Evolutionary conservation across 1,140 invertebrate genomes (phyloP).

Genomic region (Cyclina sinensis): DNA sequence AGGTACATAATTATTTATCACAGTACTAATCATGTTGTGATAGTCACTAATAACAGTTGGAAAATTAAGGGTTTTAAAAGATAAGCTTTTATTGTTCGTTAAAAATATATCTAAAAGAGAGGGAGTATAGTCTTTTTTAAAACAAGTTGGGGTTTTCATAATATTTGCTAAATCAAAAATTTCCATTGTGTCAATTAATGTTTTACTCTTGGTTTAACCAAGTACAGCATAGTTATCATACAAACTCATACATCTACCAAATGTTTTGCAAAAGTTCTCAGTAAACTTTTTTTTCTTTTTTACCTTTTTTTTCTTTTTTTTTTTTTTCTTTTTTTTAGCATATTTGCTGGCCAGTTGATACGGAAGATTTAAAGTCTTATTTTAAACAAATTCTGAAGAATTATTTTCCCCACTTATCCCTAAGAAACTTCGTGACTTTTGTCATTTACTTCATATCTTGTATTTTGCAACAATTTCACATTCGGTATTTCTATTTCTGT

Average conservation of each 20-base stretch:
- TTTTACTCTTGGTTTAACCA: conserved; percentile 33
- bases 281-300: too few relatives aligned
- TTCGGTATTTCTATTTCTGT: too few relatives aligned
- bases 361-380: too few relatives aligned
- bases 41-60: conserved; percentile 57
- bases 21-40: conserved; percentile 59
- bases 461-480: too few relatives aligned
- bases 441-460: too few relatives aligned
- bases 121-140: conserved; percentile 3
- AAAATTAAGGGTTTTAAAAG: conserved; percentile 31
- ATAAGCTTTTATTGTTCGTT: conserved; percentile 13
- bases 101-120: conserved; percentile 36
- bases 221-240: conserved; percentile 45
- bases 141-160: conserved; percentile 42
- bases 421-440: too few relatives aligned
- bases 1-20: conserved; percentile 32
- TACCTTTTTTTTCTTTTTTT: too few relatives aligned
- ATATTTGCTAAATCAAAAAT: conserved; percentile 24
- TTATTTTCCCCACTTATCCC: too few relatives aligned
- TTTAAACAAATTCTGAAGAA: too few relatives aligned
- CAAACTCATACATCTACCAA: conserved; percentile 24
- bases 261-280: not conserved
- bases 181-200: conserved; percentile 40
- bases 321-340: too few relatives aligned
- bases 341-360: too few relatives aligned